Conservation (phyloP, 2,113 vertebrate species). For the Serilophus lunatus region DNA sequence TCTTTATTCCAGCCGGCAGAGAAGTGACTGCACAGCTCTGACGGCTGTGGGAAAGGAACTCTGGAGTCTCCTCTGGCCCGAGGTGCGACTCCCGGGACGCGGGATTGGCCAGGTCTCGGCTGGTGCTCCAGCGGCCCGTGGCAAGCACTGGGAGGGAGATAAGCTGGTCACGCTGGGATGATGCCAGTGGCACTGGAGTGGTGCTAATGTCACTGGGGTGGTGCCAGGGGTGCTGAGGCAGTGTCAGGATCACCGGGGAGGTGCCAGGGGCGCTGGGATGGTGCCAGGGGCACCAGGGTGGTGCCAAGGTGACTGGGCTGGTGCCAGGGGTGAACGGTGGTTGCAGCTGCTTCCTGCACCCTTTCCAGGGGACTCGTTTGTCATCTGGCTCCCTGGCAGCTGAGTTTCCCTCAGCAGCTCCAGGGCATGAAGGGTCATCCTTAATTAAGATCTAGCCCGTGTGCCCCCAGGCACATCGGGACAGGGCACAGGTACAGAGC, state of each 20-base stretch:
- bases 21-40: background rate
- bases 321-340: background rate
- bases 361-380: background rate
- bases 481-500: background rate
- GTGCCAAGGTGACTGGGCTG: background rate
- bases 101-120: rapidly evolving
- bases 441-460: background rate
- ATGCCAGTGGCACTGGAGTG: too few relatives aligned
- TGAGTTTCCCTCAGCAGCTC: background rate
- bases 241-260: background rate
- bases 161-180: background rate
- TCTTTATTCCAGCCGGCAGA: background rate
- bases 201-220: too few relatives aligned
- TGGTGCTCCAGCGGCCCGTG: rapidly evolving
- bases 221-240: background rate
- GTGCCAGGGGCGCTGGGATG: background rate
- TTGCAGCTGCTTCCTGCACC: background rate
- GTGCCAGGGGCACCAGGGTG: background rate
- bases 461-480: background rate
- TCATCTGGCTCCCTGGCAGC: background rate
- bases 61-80: background rate
- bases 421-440: background rate
- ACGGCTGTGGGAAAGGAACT: background rate
- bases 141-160: background rate
- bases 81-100: background rate